These are phyloP conservation scores for Melanotaenia maccullochi DNA, from an alignment of 2,797 vertebrate species.

Conservation along the genomic window DNA sequence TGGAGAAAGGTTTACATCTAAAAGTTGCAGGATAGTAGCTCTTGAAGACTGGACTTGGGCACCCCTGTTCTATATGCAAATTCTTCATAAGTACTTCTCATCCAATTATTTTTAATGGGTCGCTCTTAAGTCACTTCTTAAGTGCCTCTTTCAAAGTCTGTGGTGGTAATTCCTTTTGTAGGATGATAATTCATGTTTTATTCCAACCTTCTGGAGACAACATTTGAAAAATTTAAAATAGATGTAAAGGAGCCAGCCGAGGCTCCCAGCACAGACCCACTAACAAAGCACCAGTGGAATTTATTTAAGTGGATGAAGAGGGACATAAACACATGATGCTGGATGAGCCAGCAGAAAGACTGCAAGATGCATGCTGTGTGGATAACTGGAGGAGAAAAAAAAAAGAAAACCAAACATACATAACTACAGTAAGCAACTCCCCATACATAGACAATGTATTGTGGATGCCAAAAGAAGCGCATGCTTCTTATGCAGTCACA, in stretches of 20 bases:
- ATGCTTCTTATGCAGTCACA: constrained; percentile 60
- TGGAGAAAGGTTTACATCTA: no score
- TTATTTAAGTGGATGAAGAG: constrained; percentile 42
- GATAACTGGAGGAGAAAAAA: constrained; percentile 31
- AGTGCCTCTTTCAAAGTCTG: constrained; percentile 35
- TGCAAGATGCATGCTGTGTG: constrained; percentile 65
- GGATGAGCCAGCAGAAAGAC: constrained; percentile 52
- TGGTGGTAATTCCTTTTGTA: constrained; percentile 45
- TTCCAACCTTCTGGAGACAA: constrained; percentile 53
- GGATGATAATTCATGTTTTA: constrained; percentile 65
- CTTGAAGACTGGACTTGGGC: no score
- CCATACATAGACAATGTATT: constrained; percentile 33
- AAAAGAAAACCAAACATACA: constrained; percentile 29
- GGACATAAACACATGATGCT: constrained; percentile 53
- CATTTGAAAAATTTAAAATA: constrained; percentile 67
- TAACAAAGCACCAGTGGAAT: constrained; percentile 58
- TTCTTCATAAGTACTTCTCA: constrained; percentile 55
- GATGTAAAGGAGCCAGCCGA: constrained; percentile 47
- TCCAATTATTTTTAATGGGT: constrained; percentile 67
- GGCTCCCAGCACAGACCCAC: constrained; percentile 43
- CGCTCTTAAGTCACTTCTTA: constrained; percentile 37
- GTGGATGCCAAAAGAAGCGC: constrained; percentile 58
- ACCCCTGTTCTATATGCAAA: constrained; percentile 48
- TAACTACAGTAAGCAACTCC: neutral
- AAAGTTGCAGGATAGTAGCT: no score